Evolutionary conservation across 2,888 invertebrate species (phyloP), one percentile per base, ranked within the genome.

Genomic region (Xestoiulus laeticollis): DNA sequence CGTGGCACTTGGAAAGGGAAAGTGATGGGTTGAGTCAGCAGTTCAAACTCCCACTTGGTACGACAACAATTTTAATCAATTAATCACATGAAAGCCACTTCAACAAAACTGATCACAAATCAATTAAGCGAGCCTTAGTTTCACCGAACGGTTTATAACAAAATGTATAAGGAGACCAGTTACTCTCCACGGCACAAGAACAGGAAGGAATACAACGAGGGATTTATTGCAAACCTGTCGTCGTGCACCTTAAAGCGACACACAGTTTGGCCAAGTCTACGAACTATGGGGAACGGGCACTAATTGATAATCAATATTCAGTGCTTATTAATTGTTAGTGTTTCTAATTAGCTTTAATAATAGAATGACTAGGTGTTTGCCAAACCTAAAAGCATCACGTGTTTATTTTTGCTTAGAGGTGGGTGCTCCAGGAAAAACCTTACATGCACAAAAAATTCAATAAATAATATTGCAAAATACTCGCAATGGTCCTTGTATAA

Each of bases 41-140:
- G n/a, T 59, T 59, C 59, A 59, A 59, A 59, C 59, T 59, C 59
- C 59, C 59, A 59, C 59, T 59, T 59, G 59, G n/a, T 19, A 59
- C 16, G 59, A 59, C 59, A 48, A 48, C 48, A 59, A n/a, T 59
- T 59, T 59, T 16, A 59, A 59, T 59, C 59, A 59, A 59, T 59
- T 59, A 59, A 59, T 59, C 59, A 59, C 59, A 22, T 22, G 59
- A 22, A 59, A 59, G 59, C 59, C 59, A 59, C 59, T 59, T 59
- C 59, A 59, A 8, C 59, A 59, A 59, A 59, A 59, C 19, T 22
- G 59, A 6, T 59, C 59, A 22, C 59, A 19, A 59, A 59, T 59
- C 59, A 59, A 59, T 59, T 59, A 59, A 19, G 59, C 22, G 59
- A 59, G 22, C 59, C 59, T 22, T 59, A 59, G 59, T 59, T 59